Conservation (phyloP, 2,797 vertebrate genomes). For the Epinephelus awoara region DNA sequence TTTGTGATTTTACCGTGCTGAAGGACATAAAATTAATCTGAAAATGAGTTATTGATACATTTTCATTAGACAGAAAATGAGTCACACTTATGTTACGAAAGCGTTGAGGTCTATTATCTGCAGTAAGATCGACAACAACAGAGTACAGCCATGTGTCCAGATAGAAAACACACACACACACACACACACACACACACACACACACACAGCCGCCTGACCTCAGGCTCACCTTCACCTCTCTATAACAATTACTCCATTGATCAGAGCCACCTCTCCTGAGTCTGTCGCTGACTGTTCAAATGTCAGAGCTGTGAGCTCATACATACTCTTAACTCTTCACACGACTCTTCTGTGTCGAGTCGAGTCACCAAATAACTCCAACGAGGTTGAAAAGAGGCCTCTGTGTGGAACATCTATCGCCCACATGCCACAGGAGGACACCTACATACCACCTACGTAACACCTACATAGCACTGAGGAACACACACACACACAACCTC, state of each 20-base stretch:
- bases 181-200: conserved; percentile 1
- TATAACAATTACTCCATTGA: conserved; percentile 60
- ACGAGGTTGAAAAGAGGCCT: conserved; percentile 59
- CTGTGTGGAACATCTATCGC: conserved; percentile 67
- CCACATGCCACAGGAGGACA: conserved; percentile 68
- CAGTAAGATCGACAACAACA: background rate
- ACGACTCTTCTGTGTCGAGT: conserved; percentile 6
- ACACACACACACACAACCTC: conserved; percentile 43
- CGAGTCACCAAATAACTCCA: conserved; percentile 31
- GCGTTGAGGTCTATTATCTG: background rate
- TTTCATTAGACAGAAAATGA: background rate
- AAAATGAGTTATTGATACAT: no score
- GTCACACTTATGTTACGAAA: background rate
- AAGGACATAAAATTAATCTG: background rate
- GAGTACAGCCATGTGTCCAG: background rate
- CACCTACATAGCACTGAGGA: conserved; percentile 46
- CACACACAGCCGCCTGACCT: conserved; percentile 27
- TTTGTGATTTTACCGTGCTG: background rate
- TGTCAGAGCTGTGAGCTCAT: conserved; percentile 51
- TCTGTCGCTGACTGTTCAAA: conserved; percentile 25
- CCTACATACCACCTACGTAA: conserved; percentile 70
- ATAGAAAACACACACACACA: conserved; percentile 14
- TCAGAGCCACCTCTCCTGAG: conserved; percentile 9
- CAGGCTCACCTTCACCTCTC: conserved; percentile 29
- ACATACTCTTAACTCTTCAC: conserved; percentile 24